phyloP scores from a whole-genome alignment of 2,888 invertebrate species.

The Drosophila anomelani region DNA sequence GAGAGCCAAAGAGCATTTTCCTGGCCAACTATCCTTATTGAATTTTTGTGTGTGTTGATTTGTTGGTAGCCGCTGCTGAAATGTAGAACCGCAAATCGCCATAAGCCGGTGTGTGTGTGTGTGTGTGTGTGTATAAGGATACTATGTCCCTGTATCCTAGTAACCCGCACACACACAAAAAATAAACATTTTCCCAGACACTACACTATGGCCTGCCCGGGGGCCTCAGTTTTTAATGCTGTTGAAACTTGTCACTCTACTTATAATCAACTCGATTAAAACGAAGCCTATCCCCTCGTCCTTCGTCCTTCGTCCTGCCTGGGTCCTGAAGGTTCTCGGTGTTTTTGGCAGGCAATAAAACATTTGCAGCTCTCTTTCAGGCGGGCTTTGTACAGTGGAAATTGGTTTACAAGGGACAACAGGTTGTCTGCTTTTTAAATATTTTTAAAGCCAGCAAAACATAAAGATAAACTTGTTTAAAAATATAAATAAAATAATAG shows the following conservation, averaged over 20 bases:
- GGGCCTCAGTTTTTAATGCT: slow-evolving; percentile 65
- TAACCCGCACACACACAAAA: slow-evolving; percentile 12
- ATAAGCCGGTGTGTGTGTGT: slow-evolving; percentile 42
- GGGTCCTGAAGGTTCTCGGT: slow-evolving; percentile 5
- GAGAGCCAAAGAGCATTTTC: slow-evolving; percentile 40
- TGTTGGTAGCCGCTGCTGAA: slow-evolving; percentile 48
- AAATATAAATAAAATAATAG: no score
- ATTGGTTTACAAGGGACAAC: neutral
- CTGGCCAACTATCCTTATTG: slow-evolving; percentile 29
- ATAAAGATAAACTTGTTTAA: no score
- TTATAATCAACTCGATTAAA: slow-evolving; percentile 74
- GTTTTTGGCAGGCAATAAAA: slow-evolving; percentile 59
- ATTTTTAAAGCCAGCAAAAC: no score
- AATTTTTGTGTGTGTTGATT: slow-evolving; percentile 52
- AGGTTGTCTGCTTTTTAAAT: neutral
- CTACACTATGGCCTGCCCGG: neutral
- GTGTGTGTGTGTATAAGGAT: slow-evolving; percentile 16
- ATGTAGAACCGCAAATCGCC: slow-evolving; percentile 59
- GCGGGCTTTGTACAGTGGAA: slow-evolving; percentile 18
- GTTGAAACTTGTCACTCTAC: slow-evolving; percentile 70
- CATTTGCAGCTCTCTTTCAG: slow-evolving; percentile 43
- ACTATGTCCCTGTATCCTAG: slow-evolving; percentile 6
- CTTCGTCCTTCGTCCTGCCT: slow-evolving; percentile 5
- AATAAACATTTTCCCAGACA: slow-evolving; percentile 32
- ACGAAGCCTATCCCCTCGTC: slow-evolving; percentile 31